Conservation (phyloP, 2,113 vertebrate species). For the Mystacornis crossleyi region DNA sequence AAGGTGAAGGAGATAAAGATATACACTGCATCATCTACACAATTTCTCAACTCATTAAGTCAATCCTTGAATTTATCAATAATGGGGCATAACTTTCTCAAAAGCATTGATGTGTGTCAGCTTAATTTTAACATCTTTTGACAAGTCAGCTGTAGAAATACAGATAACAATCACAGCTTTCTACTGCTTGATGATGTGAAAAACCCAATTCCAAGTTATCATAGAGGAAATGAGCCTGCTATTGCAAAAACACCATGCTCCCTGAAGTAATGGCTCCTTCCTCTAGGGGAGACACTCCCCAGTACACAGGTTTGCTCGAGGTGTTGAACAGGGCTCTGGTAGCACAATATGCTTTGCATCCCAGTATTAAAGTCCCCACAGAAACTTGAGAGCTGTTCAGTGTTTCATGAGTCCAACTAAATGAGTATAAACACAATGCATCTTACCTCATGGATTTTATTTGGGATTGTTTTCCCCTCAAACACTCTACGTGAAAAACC, state of each 20-base stretch:
- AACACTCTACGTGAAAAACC: not conserved
- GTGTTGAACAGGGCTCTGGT: not conserved
- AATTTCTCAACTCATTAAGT: not conserved
- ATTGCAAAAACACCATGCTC: not conserved
- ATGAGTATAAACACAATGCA: not conserved
- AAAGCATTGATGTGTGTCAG: not conserved
- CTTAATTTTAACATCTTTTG: not conserved
- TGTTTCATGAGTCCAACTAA: not conserved
- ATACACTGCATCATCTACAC: not conserved
- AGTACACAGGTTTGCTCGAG: not conserved
- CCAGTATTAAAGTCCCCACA: not conserved
- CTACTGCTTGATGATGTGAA: not conserved
- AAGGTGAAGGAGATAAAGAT: not conserved
- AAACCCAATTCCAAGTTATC: not conserved
- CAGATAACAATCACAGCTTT: not conserved
- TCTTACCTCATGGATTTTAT: not conserved
- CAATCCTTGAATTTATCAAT: not conserved
- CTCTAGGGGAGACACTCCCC: not conserved
- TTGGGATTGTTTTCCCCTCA: not conserved
- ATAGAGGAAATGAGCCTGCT: fast-evolving
- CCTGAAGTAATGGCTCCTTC: not conserved
- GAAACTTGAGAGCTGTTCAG: not conserved
- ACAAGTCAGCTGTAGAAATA: not conserved
- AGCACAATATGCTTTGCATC: not conserved
- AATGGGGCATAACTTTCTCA: not conserved